Conservation (phyloP, 2,797 vertebrate genomes). For the Myoxocephalus aenaeus region DNA sequence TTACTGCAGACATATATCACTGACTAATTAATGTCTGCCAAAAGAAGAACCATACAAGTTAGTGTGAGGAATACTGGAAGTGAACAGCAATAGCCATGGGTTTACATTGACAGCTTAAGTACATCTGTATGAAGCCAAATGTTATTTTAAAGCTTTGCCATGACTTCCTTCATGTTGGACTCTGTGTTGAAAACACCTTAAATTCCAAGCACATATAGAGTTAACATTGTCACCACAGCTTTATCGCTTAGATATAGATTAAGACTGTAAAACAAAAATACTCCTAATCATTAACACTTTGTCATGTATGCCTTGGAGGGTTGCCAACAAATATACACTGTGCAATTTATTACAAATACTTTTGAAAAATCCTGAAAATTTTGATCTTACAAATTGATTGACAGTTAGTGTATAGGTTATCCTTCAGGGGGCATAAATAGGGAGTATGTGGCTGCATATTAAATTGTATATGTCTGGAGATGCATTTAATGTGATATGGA, state of each 20-base stretch:
- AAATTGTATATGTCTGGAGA: neutral
- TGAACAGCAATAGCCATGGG: neutral
- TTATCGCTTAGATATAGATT: too few relatives aligned
- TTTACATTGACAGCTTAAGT: neutral
- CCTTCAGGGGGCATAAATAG: neutral
- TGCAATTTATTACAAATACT: neutral
- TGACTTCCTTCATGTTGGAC: neutral
- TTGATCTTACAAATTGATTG: neutral
- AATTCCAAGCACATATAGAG: neutral
- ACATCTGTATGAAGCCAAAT: neutral
- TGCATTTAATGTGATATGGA: neutral
- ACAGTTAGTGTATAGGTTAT: neutral
- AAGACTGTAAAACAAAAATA: neutral
- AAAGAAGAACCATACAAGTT: neutral
- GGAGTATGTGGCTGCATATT: neutral
- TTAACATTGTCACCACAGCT: neutral
- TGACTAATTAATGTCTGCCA: conserved; percentile 33
- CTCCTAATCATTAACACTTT: neutral
- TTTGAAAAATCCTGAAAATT: neutral
- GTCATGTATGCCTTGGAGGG: neutral
- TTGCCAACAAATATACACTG: neutral
- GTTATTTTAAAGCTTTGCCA: neutral
- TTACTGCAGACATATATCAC: conserved; percentile 4
- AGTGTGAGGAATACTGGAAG: neutral
- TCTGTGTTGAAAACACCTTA: neutral